phyloP scores from a whole-genome alignment of 2,797 vertebrate species.

The Pelodytes ibericus region DNA sequence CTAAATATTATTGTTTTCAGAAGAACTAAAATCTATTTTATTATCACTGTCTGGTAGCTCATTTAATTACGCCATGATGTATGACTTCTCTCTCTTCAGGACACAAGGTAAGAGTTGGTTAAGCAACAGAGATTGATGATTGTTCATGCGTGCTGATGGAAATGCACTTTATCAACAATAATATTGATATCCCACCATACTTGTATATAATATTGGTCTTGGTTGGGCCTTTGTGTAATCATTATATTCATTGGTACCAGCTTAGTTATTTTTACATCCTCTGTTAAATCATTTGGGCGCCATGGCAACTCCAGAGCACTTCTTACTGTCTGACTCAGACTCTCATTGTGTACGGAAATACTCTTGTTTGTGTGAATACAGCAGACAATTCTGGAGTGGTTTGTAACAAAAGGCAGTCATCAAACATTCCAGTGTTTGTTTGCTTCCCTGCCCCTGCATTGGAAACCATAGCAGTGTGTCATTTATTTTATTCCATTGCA shows the following conservation, averaged over 20 bases:
- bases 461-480: no score
- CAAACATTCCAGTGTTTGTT: not conserved
- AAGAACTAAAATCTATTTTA: not conserved
- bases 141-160: not conserved
- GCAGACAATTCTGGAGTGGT: not conserved
- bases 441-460: no score
- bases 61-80: not conserved
- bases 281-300: not conserved
- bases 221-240: no score
- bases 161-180: not conserved
- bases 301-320: not conserved
- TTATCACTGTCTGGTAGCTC: constrained; percentile 1
- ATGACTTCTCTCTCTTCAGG: not conserved
- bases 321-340: not conserved
- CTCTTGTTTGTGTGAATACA: not conserved
- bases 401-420: not conserved
- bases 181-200: not conserved
- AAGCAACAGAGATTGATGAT: not conserved
- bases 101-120: not conserved
- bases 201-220: not conserved
- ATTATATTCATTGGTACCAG: not conserved
- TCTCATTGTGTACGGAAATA: not conserved
- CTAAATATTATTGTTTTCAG: not conserved
- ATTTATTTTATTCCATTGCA: no score
- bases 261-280: not conserved